Base-by-base conservation (phyloP, 2,113 vertebrate species). In the Grallaria varia region DNA sequence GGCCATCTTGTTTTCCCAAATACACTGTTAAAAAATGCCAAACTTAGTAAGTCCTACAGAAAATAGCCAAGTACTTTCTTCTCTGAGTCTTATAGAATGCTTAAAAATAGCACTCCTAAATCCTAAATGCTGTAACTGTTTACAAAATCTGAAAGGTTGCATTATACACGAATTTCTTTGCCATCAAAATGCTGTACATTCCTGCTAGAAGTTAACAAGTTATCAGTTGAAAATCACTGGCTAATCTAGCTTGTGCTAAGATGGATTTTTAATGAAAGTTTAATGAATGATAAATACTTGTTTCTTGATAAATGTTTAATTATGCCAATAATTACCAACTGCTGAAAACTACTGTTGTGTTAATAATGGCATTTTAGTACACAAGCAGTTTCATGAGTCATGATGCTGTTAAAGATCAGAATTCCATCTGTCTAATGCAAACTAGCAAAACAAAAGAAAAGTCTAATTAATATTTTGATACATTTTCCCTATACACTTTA, bases 241-340 rank as follows among this genome's bases (percentile, higher is more conserved):
- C 97, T 98, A 97, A 98, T 98, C 98, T 97, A 97, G 97, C 97
- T 97, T 97, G 82, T 95, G 95, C 96, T 95, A 97, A 97, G 96
- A 98, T 98, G 97, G 98, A 98, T 98, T 98, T 98, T 98, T 98
- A 98, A 98, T 98, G 98, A 98, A 98, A 98, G 96, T 98, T 98
- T 98, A 98, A 98, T 98, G 98, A 98, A 98, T 98, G 98, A 98
- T 98, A 98, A 98, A 98, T 98, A 98, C 98, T 98, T 93, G 84
- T 98, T 98, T 98, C 98, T 98, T 98, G 98, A 98, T 98, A 98
- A 98, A 98, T 98, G 98, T 98, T 98, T 98, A 98, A 98, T 98
- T 98, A 98, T 98, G 98, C 98, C 98, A 98, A 98, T 98, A 98
- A 98, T 98, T 98, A 98, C 98, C 98, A 98, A 98, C 98, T 98